Percentiles rank a stretch among this genome's conserved stretches.
Evolutionary conservation across 2,888 invertebrate species (phyloP).

Genomic region (Agrochola lota): DNA sequence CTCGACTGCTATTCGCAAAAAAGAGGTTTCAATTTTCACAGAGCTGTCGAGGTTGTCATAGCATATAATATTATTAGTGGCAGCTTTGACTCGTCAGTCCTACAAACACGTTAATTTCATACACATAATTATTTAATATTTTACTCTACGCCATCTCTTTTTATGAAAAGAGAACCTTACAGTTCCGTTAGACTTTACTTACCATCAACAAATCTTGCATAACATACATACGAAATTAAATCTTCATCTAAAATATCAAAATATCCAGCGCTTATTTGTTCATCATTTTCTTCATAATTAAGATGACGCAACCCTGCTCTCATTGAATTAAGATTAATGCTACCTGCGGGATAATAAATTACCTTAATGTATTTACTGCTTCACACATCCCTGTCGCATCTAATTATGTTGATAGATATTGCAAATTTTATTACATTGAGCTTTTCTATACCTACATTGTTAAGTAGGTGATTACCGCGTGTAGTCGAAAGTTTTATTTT

Average conservation of each 20-base stretch:
- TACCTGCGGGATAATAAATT: conserved; percentile 60
- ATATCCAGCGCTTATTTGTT: conserved; percentile 1
- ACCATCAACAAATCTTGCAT: neutral
- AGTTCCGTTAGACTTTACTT: neutral
- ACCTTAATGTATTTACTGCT: conserved; percentile 53
- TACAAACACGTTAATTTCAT: neutral
- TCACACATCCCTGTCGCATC: conserved; percentile 58
- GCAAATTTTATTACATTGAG: conserved; percentile 46
- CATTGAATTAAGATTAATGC: conserved; percentile 65
- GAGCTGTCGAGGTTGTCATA: neutral
- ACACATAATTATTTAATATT: neutral
- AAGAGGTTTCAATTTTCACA: neutral
- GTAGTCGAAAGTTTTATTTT: neutral
- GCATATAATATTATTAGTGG: neutral
- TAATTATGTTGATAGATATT: conserved; percentile 64
- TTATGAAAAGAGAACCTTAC: no score
- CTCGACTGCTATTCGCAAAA: neutral
- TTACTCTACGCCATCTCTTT: conserved; percentile 1
- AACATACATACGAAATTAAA: conserved; percentile 17
- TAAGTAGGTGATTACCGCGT: neutral
- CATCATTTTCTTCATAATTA: conserved; percentile 28
- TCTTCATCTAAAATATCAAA: conserved; percentile 27
- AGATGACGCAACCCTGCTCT: conserved; percentile 40
- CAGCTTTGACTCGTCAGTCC: neutral
- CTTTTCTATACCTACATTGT: neutral